Conservation (phyloP, 1,140 invertebrate genomes). For the Goniozus legneri region DNA sequence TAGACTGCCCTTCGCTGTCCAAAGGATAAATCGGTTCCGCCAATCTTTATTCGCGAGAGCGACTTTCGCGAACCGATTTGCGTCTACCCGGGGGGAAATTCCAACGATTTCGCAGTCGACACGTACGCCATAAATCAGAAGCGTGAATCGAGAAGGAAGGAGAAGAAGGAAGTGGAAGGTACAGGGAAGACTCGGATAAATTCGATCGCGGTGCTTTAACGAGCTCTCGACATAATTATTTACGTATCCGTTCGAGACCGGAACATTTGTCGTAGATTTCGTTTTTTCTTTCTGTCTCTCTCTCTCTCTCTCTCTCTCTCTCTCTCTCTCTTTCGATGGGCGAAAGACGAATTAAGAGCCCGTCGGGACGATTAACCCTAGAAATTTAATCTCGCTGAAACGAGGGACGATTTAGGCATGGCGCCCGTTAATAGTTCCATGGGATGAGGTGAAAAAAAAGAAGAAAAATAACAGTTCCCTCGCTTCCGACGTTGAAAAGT, state of each 20-base stretch:
- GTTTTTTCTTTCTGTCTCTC: no score
- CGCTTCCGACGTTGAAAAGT: slow-evolving; percentile 9
- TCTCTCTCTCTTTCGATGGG: no score
- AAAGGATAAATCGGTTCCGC: slow-evolving; percentile 11
- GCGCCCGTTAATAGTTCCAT: slow-evolving; percentile 22
- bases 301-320: no score
- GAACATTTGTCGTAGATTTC: no score
- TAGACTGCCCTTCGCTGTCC: slow-evolving; percentile 28
- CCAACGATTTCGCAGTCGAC: no score
- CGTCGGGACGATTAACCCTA: slow-evolving; percentile 27
- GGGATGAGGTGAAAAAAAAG: slow-evolving; percentile 16
- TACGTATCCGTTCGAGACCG: slow-evolving; percentile 14
- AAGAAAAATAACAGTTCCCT: slow-evolving; percentile 3
- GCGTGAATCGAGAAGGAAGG: no score
- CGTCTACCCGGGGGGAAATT: no score
- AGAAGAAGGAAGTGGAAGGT: no score
- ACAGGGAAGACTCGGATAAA: slow-evolving; percentile 11
- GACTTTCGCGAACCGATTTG: slow-evolving; percentile 24
- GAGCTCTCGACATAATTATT: slow-evolving; percentile 21
- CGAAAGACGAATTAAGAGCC: slow-evolving; percentile 30
- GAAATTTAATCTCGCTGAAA: slow-evolving; percentile 32
- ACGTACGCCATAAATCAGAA: no score
- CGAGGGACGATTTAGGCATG: slow-evolving; percentile 26
- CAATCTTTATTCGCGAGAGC: slow-evolving; percentile 24
- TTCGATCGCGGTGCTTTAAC: slow-evolving; percentile 5